phyloP scores from a whole-genome alignment of 2,797 vertebrate species.

The Gymnothorax reevesii region DNA sequence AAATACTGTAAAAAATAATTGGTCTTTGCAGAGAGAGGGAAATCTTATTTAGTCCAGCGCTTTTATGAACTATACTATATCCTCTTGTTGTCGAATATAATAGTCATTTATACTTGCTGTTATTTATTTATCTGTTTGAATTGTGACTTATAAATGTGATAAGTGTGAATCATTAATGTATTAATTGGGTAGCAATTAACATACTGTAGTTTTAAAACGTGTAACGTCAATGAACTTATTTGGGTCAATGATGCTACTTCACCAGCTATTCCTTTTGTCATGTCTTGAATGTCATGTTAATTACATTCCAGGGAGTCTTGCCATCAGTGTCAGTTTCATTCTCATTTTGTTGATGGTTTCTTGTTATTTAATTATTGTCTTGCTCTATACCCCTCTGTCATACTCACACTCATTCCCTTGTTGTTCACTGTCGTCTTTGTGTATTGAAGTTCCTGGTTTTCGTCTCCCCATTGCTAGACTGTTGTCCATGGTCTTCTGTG shows the following conservation, averaged over 20 bases:
- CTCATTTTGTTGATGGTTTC: too few species aligned
- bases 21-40: constrained; percentile 59
- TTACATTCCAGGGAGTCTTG: background rate
- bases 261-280: background rate
- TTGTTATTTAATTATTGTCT: too few species aligned
- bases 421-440: too few species aligned
- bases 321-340: too few species aligned
- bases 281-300: background rate
- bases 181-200: background rate
- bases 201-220: background rate
- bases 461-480: too few species aligned
- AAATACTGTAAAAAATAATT: constrained; percentile 65
- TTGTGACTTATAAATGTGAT: background rate
- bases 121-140: constrained; percentile 42
- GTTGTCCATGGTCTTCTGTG: too few species aligned
- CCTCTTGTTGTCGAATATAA: constrained; percentile 38
- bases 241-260: background rate
- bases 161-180: background rate
- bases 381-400: too few species aligned
- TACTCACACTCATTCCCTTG: too few species aligned
- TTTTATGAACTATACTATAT: constrained; percentile 41
- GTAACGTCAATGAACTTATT: background rate
- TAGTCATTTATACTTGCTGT: constrained; percentile 44
- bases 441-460: too few species aligned
- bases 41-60: constrained; percentile 12